Conservation (phyloP, 2,113 vertebrate genomes). For the Xiphophorus couchianus region DNA sequence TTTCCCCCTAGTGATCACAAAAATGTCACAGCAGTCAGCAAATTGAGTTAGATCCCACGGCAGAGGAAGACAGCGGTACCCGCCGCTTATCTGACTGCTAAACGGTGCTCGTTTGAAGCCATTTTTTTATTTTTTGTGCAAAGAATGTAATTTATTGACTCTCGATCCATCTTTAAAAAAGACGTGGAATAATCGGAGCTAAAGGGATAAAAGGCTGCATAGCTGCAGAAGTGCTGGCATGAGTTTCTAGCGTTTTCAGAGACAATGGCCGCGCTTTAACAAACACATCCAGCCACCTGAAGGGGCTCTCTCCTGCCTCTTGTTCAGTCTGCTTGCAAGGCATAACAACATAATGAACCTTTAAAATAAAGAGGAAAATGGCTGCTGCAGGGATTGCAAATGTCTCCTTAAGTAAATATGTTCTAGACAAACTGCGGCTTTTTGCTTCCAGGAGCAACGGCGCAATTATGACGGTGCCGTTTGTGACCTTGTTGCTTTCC, state of each 20-base stretch:
- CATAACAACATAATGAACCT: slow-evolving; percentile 16
- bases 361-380: slow-evolving; percentile 25
- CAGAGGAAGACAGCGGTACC: slow-evolving; percentile 32
- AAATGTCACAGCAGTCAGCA: slow-evolving; percentile 67
- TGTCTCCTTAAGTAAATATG: neutral
- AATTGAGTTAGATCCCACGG: slow-evolving; percentile 51
- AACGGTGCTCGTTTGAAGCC: slow-evolving; percentile 38
- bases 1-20: slow-evolving; percentile 32
- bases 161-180: slow-evolving; percentile 55
- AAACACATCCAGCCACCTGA: slow-evolving; percentile 50
- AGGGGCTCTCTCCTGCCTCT: slow-evolving; percentile 35
- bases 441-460: neutral
- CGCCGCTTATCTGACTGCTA: slow-evolving; percentile 33
- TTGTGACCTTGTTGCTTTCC: slow-evolving; percentile 19
- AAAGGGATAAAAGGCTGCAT: slow-evolving; percentile 31
- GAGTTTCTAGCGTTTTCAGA: slow-evolving; percentile 13
- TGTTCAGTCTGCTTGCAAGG: slow-evolving; percentile 39
- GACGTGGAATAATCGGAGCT: slow-evolving; percentile 44
- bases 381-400: slow-evolving; percentile 18
- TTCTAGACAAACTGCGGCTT: slow-evolving; percentile 1
- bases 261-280: slow-evolving; percentile 50
- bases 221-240: slow-evolving; percentile 28
- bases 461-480: neutral
- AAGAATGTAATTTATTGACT: slow-evolving; percentile 22
- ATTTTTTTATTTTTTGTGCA: slow-evolving; percentile 6